Base-by-base conservation (phyloP, 1,140 invertebrate genomes). In the Cylas formicarius region DNA sequence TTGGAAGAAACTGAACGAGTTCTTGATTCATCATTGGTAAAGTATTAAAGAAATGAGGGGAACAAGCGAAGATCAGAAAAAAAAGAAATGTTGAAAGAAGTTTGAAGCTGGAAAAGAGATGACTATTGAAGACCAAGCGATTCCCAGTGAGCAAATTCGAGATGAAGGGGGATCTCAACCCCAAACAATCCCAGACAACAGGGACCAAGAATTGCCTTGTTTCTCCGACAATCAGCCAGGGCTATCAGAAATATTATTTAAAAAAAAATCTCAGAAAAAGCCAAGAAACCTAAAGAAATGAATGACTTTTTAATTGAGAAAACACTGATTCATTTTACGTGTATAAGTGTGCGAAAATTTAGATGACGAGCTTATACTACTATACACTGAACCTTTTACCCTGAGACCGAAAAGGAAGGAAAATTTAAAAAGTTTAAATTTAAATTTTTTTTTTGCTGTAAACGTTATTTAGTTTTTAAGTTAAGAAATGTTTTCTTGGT, bases 21-120 rank as follows among this genome's bases (percentile, higher is more conserved):
- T 5, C 35, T 37, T 11, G 35, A 37, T 37, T 37, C 35, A 37
- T 22, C 35, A 5, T 41, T 41, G 24, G 38, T 41, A 10, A 21
- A 31, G 13, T 31, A n/a, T 41, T 27, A 13, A 31, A 29, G 23
- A 41, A 41, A 32, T 41, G n/a, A 27, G 38, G 11, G 38, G 38
- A 29, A 41, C 27, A 41, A 18, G 16, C 17, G 23, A 41, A 33
- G n/a, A n/a, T n/a, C n/a, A n/a, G n/a, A n/a, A n/a, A n/a, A 27
- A 27, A 29, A 14, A 27, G 4, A 41, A 41, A 31, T 29, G 38
- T n/a, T 13, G 38, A 29, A 41, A 41, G 17, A 41, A 31, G 14
- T 29, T 41, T 41, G 38, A 3, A 41, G 38, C 38, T 32, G 38
- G 38, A 32, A 41, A 41, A 18, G 24, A 41, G 35, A 37, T 37